Percentiles rank a stretch among this genome's conserved stretches.
Conservation (phyloP, 1,140 invertebrate genomes). For the Oncopodura yosiiana region DNA sequence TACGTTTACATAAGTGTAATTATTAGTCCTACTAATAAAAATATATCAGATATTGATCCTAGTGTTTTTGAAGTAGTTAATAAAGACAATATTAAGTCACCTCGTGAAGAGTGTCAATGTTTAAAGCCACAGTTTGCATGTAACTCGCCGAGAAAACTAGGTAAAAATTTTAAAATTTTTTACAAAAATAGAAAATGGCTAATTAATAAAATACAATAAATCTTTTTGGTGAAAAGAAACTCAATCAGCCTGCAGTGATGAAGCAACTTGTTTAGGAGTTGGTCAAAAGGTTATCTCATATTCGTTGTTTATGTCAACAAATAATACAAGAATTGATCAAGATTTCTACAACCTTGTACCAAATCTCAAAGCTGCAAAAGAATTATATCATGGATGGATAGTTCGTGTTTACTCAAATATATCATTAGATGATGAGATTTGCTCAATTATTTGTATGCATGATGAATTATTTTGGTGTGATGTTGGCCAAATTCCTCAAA, state of each 20-base stretch:
- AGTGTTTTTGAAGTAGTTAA: too few species aligned
- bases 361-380: constrained; percentile 4
- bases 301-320: constrained; percentile 4
- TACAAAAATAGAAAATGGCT: too few species aligned
- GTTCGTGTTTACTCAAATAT: constrained; percentile 32
- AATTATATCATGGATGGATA: constrained; percentile 28
- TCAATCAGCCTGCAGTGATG: constrained; percentile 17
- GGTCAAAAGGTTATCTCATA: constrained; percentile 20
- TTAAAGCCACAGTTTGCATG: too few species aligned
- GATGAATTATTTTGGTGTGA: not conserved
- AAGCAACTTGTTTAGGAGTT: constrained; percentile 8
- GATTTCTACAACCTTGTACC: not conserved
- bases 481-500: constrained; percentile 5
- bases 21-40: too few species aligned
- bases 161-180: too few species aligned
- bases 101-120: too few species aligned
- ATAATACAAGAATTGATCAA: not conserved
- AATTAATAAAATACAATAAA: too few species aligned
- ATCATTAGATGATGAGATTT: not conserved
- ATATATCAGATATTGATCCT: too few species aligned
- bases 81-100: too few species aligned
- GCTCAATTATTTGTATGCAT: not conserved
- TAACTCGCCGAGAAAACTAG: too few species aligned
- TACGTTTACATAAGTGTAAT: too few species aligned
- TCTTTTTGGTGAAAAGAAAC: too few species aligned